Percentiles rank a stretch among this genome's conserved stretches.
These are phyloP conservation scores for Cecropterus lyciades DNA, from an alignment of 1,140 invertebrate genomes.

Conservation along the genomic window DNA sequence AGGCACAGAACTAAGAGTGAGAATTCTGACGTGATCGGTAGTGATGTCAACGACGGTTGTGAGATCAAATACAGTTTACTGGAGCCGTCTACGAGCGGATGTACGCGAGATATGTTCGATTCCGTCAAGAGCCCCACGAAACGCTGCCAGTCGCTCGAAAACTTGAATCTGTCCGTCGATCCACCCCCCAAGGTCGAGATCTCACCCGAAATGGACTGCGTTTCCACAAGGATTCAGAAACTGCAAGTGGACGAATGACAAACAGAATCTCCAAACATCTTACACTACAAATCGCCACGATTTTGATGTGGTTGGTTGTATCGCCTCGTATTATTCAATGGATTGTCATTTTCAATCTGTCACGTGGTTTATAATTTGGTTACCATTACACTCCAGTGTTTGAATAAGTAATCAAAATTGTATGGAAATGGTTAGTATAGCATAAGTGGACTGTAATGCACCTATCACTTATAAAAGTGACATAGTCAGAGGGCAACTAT, in stretches of 20 bases:
- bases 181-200: conserved; percentile 53
- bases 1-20: conserved; percentile 85
- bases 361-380: neutral
- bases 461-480: neutral
- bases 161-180: conserved; percentile 68
- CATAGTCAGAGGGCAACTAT: neutral
- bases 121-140: conserved; percentile 58
- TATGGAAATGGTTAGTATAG: neutral
- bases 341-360: conserved; percentile 1
- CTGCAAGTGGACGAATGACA: conserved; percentile 81
- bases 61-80: conserved; percentile 69
- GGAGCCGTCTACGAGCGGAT: conserved; percentile 73
- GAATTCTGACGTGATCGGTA: conserved; percentile 83
- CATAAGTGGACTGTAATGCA: neutral
- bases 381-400: conserved; percentile 6
- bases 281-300: conserved; percentile 38
- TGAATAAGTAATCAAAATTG: conserved; percentile 8
- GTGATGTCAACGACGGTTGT: conserved; percentile 64
- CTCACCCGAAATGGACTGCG: conserved; percentile 77
- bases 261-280: conserved; percentile 37
- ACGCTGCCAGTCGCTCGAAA: conserved; percentile 76
- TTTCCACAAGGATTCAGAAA: conserved; percentile 76
- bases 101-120: conserved; percentile 48
- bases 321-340: neutral
- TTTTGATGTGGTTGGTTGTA: conserved; percentile 14